phyloP scores from a whole-genome alignment of 2,113 vertebrate genomes.

The Phylloscopus trochiloides region DNA sequence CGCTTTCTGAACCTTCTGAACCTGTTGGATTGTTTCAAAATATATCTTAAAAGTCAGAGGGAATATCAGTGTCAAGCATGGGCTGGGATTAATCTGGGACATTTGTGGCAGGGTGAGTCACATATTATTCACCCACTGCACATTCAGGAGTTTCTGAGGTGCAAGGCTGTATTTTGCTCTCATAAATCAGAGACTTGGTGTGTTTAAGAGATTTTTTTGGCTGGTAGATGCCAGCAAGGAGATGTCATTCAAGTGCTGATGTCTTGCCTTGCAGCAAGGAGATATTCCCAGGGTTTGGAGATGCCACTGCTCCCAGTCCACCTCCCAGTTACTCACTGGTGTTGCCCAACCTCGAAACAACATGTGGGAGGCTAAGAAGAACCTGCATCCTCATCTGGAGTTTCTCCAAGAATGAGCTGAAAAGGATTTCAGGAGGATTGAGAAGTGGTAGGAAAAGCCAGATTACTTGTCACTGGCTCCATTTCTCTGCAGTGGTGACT shows the following conservation, averaged over 20 bases:
- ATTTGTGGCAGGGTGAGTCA: neutral
- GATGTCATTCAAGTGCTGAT: neutral
- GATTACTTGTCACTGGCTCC: rapidly evolving
- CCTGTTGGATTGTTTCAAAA: neutral
- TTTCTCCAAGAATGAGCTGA: neutral
- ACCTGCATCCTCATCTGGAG: neutral
- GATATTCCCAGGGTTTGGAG: neutral
- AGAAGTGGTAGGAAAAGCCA: neutral
- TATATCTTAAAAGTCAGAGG: neutral
- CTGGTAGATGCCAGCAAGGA: neutral
- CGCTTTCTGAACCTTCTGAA: neutral
- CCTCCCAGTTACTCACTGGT: neutral
- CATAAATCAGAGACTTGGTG: neutral
- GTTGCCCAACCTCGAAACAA: neutral
- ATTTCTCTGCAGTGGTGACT: neutral
- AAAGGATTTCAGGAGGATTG: neutral
- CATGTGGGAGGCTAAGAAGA: neutral
- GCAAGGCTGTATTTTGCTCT: neutral
- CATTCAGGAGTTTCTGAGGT: neutral
- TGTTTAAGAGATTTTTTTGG: neutral
- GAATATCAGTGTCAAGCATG: neutral
- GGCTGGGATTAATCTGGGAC: neutral
- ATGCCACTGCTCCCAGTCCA: neutral
- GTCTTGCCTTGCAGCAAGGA: neutral
- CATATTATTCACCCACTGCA: neutral